These are phyloP conservation scores for Intellagama lesueurii DNA, from an alignment of 2,797 vertebrate species.

Conservation along the genomic window DNA sequence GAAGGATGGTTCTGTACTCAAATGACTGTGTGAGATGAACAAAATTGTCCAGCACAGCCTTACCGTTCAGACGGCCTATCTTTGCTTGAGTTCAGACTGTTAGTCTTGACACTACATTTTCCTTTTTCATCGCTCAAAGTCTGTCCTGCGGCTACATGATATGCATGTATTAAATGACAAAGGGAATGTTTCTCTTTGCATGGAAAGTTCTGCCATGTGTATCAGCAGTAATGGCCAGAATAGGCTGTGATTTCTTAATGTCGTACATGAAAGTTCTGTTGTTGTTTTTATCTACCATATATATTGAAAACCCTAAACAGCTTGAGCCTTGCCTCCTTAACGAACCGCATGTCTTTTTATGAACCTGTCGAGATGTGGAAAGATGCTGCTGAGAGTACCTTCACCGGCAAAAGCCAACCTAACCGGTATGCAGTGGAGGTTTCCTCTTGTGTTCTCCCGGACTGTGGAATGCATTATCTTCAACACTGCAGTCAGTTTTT, in stretches of 20 bases:
- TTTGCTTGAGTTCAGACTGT: neutral
- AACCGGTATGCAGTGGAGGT: no score
- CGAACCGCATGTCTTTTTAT: no score
- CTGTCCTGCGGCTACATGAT: neutral
- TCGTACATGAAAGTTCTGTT: neutral
- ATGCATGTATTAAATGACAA: neutral
- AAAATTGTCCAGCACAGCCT: neutral
- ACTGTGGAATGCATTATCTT: no score
- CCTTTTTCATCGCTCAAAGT: neutral
- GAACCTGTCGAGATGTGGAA: no score
- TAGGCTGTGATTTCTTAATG: conserved; percentile 3
- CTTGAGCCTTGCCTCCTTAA: no score
- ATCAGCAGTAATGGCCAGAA: neutral
- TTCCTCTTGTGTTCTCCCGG: no score
- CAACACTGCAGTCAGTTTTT: no score
- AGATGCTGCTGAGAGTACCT: no score
- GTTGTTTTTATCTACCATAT: neutral
- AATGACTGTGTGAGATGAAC: neutral
- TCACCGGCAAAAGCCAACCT: no score
- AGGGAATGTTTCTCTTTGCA: neutral
- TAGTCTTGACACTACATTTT: neutral
- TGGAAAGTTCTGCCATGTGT: neutral
- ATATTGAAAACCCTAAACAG: neutral
- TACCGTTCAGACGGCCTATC: neutral
- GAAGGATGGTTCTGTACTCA: neutral